Base-by-base conservation (phyloP, 2,888 invertebrate species). In the Ptycholaimellus sp. region DNA sequence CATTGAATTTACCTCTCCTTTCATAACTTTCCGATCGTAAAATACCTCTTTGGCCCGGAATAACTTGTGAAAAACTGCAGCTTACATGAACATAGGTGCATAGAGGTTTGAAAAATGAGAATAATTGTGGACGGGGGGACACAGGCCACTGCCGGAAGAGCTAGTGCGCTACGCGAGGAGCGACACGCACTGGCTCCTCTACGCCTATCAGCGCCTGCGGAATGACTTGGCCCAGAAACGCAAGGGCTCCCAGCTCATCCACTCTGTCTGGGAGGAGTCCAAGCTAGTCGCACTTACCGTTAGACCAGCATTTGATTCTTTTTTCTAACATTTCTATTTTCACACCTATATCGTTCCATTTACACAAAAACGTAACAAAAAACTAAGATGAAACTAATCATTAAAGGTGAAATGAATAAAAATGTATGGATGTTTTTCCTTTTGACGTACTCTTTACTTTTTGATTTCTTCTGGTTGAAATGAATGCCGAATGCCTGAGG, bases 101-200 rank as follows among this genome's bases (percentile, higher is more conserved):
- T n/a, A n/a, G n/a, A n/a, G n/a, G n/a, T n/a, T n/a, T n/a, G n/a
- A n/a, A n/a, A n/a, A n/a, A n/a, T n/a, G n/a, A n/a, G n/a, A n/a
- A n/a, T n/a, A n/a, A n/a, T n/a, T n/a, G n/a, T n/a, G n/a, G n/a
- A n/a, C n/a, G n/a, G n/a, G n/a, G n/a, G n/a, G n/a, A n/a, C 62
- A 45, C 48, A 70, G 81, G 30, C 93, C 93, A 0, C 61, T 93
- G 30, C 78, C 83, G 0, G 67, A 69, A 3, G 75, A 78, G 53
- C 64, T 87, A 49, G 60, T 78, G 9, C 53, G 58, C 28, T 96
- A 96, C 61, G 93, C 93, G 0, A 69, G 87, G 14, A 72, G 72
- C 56, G 93, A 96, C 61, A 93, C 93, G 0, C 93, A 90, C 62
- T 87, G 79, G 59, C 64, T 96, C 41, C 69, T 90, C 3, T 79